Percentiles rank a stretch among this genome's conserved stretches.
Evolutionary conservation across 1,140 invertebrate species (phyloP).

Genomic region (Drosophila virilis): DNA sequence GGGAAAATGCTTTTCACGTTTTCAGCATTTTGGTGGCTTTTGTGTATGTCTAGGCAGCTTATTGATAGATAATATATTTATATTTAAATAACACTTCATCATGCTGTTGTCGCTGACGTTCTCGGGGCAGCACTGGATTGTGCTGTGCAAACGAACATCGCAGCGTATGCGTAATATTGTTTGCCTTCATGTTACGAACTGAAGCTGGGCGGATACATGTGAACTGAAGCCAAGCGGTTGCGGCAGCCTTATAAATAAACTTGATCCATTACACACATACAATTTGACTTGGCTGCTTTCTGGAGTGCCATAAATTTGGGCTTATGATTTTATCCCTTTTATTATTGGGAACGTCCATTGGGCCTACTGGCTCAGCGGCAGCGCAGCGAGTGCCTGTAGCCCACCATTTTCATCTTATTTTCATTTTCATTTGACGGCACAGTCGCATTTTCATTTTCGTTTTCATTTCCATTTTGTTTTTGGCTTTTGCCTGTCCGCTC

Average conservation of each 20-base stretch:
- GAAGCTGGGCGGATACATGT: not conserved
- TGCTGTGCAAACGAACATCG: constrained; percentile 30
- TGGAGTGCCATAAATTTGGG: constrained; percentile 78
- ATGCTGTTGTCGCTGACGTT: constrained; percentile 48
- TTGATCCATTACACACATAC: constrained; percentile 75
- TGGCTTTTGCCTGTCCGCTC: constrained; percentile 62
- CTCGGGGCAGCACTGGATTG: constrained; percentile 3
- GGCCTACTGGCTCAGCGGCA: constrained; percentile 3
- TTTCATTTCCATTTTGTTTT: constrained; percentile 44
- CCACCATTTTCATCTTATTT: constrained; percentile 45
- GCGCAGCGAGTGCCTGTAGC: constrained; percentile 8
- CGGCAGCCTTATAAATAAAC: constrained; percentile 72
- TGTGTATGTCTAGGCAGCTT: constrained; percentile 51
- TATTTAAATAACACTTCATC: constrained; percentile 82
- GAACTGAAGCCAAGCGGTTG: not conserved
- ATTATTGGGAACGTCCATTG: constrained; percentile 43
- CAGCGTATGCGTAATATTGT: constrained; percentile 79
- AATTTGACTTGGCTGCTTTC: constrained; percentile 60
- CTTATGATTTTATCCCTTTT: constrained; percentile 81
- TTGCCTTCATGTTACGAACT: constrained; percentile 66
- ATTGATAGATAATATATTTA: constrained; percentile 82
- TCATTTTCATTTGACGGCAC: constrained; percentile 30
- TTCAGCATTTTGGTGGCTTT: constrained; percentile 28
- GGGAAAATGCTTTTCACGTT: constrained; percentile 68
- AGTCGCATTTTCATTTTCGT: constrained; percentile 52